phyloP scores from a whole-genome alignment of 2,888 invertebrate species.

The Erannis defoliaria region DNA sequence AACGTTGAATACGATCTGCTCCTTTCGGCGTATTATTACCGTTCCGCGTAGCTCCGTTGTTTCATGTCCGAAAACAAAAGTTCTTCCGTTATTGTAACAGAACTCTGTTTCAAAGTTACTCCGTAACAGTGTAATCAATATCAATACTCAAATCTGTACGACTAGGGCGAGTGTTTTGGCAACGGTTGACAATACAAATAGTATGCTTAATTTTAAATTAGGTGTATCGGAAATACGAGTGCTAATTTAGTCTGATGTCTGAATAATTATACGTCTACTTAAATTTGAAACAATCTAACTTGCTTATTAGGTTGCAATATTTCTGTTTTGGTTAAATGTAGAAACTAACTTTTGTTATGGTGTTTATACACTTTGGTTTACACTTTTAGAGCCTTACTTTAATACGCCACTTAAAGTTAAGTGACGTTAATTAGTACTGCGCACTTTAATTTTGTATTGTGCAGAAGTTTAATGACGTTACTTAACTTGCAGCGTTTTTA shows the following conservation, averaged over 20 bases:
- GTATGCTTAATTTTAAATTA: constrained; percentile 75
- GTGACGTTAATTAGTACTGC: too few species aligned
- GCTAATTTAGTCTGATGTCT: constrained; percentile 57
- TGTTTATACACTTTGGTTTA: too few species aligned
- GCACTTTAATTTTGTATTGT: too few species aligned
- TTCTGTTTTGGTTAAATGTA: too few species aligned
- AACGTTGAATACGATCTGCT: too few species aligned
- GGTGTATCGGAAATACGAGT: constrained; percentile 57
- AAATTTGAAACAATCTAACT: constrained; percentile 18
- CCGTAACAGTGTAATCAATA: constrained; percentile 46
- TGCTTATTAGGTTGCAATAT: constrained; percentile 9
- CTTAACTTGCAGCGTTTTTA: too few species aligned
- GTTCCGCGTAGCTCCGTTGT: too few species aligned
- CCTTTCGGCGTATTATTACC: too few species aligned
- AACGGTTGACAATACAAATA: constrained; percentile 82
- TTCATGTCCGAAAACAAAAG: background rate
- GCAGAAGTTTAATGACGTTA: too few species aligned
- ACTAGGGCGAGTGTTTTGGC: constrained; percentile 82
- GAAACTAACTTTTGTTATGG: too few species aligned
- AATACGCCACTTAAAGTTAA: too few species aligned
- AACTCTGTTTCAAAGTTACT: constrained; percentile 48
- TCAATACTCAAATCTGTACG: constrained; percentile 73
- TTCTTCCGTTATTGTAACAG: constrained; percentile 7
- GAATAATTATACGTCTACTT: constrained; percentile 29
- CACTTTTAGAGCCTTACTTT: too few species aligned